Base-by-base conservation (phyloP, 2,113 vertebrate genomes). In the Phycodurus eques region DNA sequence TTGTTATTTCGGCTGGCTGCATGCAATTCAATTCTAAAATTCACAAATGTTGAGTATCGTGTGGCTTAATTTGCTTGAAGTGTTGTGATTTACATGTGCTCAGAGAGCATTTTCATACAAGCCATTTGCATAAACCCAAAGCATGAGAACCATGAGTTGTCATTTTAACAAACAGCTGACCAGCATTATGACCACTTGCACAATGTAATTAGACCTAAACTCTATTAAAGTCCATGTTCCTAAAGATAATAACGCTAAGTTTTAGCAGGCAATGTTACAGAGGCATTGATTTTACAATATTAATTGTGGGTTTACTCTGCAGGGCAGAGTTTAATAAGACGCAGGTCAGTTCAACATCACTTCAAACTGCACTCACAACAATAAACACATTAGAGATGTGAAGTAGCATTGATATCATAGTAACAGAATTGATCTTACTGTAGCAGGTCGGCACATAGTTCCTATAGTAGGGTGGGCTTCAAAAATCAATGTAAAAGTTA, bases 131-230 rank as follows among this genome's bases (percentile, higher is more conserved):
- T 63, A 5, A 42, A 63, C 33, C 15, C 61, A 63, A 43, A 42
- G 35, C 35, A 42, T n/a, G 10, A 42, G 61, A 11, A 8, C 61
- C 35, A n/a, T 20, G 7, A 42, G 39, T 62, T 62, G 33, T 0
- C 61, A 43, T 63, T 63, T 63, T 42, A 63, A 63, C 42, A 63
- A 63, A 63, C 35, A 43, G 35, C 17, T 42, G 33, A 42, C 59
- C 59, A 35, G 12, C 2, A 39, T 19, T 61, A 35, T 35, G 15
- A 61, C 31, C 33, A 35, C 33, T 63, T 42, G 35, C 4, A 20
- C 35, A 63, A n/a, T 63, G 61, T 43, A 63, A 42, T 43, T 35
- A 63, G 3, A 42, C 19, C 35, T n/a, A 63, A 20, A 10, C 35
- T n/a, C 14, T n/a, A 2, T 19, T 4, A 62, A 8, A 39, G 2